These are phyloP conservation scores for Solea solea DNA, from an alignment of 2,113 vertebrate genomes.

Conservation along the genomic window DNA sequence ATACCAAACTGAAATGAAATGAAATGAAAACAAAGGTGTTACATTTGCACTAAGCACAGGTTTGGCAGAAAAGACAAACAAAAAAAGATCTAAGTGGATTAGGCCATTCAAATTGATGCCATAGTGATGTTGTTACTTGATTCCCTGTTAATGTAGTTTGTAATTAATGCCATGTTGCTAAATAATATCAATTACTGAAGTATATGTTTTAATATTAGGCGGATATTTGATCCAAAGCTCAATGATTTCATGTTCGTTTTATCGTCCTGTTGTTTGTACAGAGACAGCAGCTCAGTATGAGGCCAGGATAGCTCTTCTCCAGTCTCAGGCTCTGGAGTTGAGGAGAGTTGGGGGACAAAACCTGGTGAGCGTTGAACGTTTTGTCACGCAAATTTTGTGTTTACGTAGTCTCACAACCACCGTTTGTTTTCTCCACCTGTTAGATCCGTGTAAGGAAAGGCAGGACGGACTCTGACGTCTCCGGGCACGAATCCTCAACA, in stretches of 20 bases:
- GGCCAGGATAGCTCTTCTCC: constrained; percentile 75
- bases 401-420: background rate
- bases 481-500: constrained; percentile 20
- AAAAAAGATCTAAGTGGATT: no score
- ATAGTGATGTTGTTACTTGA: no score
- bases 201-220: background rate
- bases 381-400: background rate
- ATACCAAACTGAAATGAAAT: no score
- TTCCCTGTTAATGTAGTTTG: no score
- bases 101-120: no score
- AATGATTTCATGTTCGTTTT: background rate
- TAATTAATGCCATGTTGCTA: no score
- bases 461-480: constrained; percentile 42
- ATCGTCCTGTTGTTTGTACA: constrained; percentile 29
- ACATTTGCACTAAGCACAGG: no score
- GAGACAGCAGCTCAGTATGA: constrained; percentile 83
- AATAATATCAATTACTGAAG: background rate
- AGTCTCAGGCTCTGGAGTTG: constrained; percentile 76
- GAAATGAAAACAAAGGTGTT: no score
- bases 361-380: constrained; percentile 47
- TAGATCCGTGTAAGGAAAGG: constrained; percentile 68
- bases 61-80: no score
- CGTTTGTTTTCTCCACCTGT: constrained; percentile 2
- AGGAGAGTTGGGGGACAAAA: constrained; percentile 63
- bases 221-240: background rate